Evolutionary conservation across 1,140 invertebrate genomes (phyloP), one percentile per base, ranked within the genome.

Genomic region (Brachionus paranguensis): DNA sequence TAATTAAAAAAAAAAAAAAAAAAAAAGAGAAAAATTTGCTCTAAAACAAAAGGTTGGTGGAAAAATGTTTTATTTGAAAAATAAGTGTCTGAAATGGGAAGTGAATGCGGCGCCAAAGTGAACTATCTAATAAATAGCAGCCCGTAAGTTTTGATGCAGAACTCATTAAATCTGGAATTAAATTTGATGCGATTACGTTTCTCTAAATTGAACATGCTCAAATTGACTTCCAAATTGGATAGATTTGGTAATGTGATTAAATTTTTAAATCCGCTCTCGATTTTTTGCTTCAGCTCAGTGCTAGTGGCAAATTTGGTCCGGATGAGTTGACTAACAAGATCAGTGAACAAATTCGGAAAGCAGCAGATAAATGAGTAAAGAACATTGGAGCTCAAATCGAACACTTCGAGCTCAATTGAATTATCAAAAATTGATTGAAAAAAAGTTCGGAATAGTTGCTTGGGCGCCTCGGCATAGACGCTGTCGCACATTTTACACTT

Each of bases 151-250:
- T 37, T 81, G 33, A 81, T 68, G 17, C n/a, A 81, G 64, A 81
- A 81, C 41, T 81, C 78, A 64, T 81, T 81, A 68, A 81, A 81
- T 45, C 64, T 81, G 11, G 53, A 33, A 64, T 64, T 64, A 68
- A 81, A 81, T 45, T 81, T 81, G 43, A 81, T 64, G 20, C 78
- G 53, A 41, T 64, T 81, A 14, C 78, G 50, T 27, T 68, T 64
- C 37, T 81, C 78, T 45, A 81, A 68, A 47, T 81, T 81, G 29
- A 81, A 68, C 53, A 68, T 64, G 68, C 68, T 72, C 24, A 68
- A 64, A 45, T 81, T 64, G n/a, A 72, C 43, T n/a, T 72, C 68
- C 14, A 37, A 72, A 72, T 17, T 72, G 8, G 68, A 17, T 72
- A 45, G 68, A 64, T 27, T 64, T 43, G 78, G 50, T 29, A 29